A percentile compares a stretch with the other conserved stretches of the same genome.
phyloP scores from a whole-genome alignment of 2,797 vertebrate genomes.

The Hydrocynus forskahlii region DNA sequence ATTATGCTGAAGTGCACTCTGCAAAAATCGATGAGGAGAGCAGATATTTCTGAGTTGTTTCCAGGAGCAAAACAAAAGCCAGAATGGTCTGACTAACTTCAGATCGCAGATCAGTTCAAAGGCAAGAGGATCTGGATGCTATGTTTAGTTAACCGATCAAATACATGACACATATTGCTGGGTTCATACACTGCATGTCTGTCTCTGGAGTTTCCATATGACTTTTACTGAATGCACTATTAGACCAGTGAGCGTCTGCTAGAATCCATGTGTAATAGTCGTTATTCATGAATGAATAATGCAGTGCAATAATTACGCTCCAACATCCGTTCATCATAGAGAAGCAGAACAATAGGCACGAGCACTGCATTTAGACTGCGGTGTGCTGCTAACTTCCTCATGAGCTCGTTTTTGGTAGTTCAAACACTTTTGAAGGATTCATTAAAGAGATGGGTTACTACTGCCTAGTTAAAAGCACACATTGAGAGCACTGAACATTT shows the following conservation, averaged over 20 bases:
- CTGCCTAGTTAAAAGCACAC: background rate
- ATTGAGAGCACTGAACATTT: background rate
- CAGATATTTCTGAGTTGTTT: background rate
- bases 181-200: background rate
- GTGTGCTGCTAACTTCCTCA: background rate
- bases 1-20: background rate
- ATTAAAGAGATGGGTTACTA: background rate
- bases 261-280: conserved; percentile 5
- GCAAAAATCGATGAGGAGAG: background rate
- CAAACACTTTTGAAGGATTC: background rate
- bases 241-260: background rate
- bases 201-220: background rate
- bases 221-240: background rate
- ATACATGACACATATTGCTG: background rate
- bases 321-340: conserved; percentile 16
- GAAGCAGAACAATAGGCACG: conserved; percentile 4
- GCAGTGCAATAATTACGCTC: background rate
- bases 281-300: conserved; percentile 27
- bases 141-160: background rate
- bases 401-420: background rate
- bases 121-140: background rate
- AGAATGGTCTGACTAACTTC: background rate
- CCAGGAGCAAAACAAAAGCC: background rate
- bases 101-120: background rate
- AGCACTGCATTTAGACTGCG: background rate